These are phyloP conservation scores for Telmatochromis brichardi DNA, from an alignment of 2,113 vertebrate genomes.

Conservation along the genomic window DNA sequence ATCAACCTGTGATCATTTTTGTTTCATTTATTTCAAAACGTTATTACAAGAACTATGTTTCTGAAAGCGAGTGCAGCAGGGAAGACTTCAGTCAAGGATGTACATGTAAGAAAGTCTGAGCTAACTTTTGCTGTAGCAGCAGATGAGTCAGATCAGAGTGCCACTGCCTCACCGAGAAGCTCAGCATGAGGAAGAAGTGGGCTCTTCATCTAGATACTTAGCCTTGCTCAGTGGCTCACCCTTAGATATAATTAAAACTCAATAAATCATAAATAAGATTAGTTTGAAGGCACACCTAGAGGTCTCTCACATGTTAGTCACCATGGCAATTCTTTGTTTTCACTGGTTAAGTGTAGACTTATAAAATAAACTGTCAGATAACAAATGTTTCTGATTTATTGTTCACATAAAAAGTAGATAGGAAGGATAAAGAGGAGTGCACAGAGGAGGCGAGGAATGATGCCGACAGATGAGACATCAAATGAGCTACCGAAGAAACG, in stretches of 20 bases:
- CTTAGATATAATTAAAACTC: not conserved
- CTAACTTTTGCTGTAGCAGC: not conserved
- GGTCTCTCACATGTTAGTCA: not conserved
- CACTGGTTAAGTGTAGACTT: not conserved
- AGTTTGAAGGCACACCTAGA: not conserved
- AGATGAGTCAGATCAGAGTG: not conserved
- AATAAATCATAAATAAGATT: not conserved
- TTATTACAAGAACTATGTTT: not conserved
- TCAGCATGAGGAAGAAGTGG: not conserved
- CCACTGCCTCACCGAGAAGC: not conserved
- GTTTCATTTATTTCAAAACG: not conserved
- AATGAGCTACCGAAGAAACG: not conserved
- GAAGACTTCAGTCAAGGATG: not conserved
- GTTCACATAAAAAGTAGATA: not conserved
- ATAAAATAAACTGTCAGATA: not conserved
- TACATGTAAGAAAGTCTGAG: not conserved
- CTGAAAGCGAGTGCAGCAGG: not conserved
- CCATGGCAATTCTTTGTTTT: not conserved
- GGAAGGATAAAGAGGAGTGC: not conserved
- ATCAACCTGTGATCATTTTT: not conserved
- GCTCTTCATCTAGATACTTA: not conserved
- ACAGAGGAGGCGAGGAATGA: not conserved
- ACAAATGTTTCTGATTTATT: not conserved
- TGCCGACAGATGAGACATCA: not conserved
- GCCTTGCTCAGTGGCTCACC: not conserved